Evolutionary conservation across 2,797 vertebrate genomes (phyloP), one percentile per base, ranked within the genome.

Genomic region (Echiichthys vipera): DNA sequence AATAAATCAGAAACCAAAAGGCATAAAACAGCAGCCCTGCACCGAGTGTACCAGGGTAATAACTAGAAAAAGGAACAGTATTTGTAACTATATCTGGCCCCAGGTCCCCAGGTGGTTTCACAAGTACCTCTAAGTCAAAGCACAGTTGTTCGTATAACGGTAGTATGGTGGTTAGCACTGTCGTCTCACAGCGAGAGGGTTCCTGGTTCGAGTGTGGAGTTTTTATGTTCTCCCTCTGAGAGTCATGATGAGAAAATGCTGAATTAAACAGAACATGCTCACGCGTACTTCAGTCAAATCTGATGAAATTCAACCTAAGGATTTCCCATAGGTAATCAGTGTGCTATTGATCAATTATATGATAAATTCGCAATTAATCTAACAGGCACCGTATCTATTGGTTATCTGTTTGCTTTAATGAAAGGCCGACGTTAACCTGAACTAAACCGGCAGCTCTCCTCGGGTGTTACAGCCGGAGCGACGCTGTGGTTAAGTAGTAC

Each of bases 271-370:
- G 29, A 63, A 70, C 4, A 11, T 53, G 20, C 45, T 56, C 27
- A 29, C 25, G 2, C 5, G 27, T 61, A 15, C 22, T 46, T 50
- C 18, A 29, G 45, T 37, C 13, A 49, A 45, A 54, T 64, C 46
- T 42, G 59, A 65, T 61, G 29, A n/a, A 63, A 51, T 45, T 73
- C 12, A 51, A 7, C 18, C 53, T 24, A 12, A 56, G 24, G 25
- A 22, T 54, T 34, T 65, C 55, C 49, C 53, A 15, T 50, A n/a
- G 45, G 53, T 70, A 65, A 50, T 66, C 56, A 22, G 12, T n/a
- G 7, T n/a, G 25, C 9, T 42, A 42, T 47, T 53, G 73, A 81
- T 81, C 63, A 71, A 72, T 67, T 68, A 61, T 69, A 49, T 69
- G 59, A 65, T 73, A 72, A 64, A 43, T 49, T 3, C 65, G 59